These are phyloP conservation scores for Neopelma chrysocephalum DNA, from an alignment of 2,797 vertebrate species.

Conservation along the genomic window DNA sequence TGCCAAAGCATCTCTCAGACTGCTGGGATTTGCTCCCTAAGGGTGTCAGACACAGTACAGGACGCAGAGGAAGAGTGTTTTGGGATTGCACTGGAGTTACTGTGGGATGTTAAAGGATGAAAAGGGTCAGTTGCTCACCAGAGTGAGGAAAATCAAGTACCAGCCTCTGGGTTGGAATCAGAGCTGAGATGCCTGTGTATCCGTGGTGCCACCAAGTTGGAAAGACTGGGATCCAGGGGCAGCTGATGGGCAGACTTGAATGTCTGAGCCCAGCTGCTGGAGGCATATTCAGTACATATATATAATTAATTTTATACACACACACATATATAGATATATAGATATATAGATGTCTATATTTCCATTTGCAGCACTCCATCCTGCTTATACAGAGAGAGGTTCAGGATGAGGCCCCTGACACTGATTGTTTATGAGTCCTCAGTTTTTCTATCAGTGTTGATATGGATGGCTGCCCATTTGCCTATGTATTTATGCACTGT, in stretches of 20 bases:
- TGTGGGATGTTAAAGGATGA: neutral
- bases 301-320: neutral
- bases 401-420: neutral
- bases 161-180: neutral
- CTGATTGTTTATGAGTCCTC: neutral
- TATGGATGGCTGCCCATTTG: neutral
- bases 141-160: neutral
- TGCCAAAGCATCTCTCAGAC: neutral
- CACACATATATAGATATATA: too few species aligned
- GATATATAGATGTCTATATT: neutral
- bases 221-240: neutral
- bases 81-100: neutral
- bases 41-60: rapidly evolving
- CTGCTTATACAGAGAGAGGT: neutral
- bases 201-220: neutral
- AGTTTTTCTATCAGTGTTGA: neutral
- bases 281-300: neutral
- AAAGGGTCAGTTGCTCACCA: neutral
- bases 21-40: neutral
- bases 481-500: rapidly evolving
- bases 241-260: neutral
- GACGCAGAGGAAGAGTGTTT: neutral
- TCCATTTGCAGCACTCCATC: neutral
- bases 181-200: neutral
- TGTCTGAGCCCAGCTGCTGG: neutral